These are phyloP conservation scores for Chloropsis hardwickii DNA, from an alignment of 2,113 vertebrate species.

Conservation along the genomic window DNA sequence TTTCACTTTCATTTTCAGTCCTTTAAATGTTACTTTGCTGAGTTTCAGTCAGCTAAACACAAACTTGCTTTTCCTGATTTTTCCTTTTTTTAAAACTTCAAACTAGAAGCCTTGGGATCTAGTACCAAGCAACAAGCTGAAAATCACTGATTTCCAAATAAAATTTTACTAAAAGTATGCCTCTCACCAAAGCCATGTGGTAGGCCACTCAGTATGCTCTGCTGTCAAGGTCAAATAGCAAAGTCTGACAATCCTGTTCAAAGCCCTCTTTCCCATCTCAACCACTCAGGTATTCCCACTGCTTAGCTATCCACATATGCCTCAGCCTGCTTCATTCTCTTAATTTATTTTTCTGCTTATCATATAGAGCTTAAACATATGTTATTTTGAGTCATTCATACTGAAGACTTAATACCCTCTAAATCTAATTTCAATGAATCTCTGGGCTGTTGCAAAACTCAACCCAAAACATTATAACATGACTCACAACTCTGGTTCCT, in stretches of 20 bases:
- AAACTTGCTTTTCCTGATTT: not conserved
- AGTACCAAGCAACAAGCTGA: not conserved
- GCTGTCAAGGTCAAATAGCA: not conserved
- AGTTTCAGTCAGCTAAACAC: not conserved
- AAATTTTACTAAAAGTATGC: not conserved
- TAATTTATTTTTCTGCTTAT: not conserved
- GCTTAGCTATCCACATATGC: not conserved
- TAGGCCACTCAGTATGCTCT: not conserved
- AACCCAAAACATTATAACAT: not conserved
- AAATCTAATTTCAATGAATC: not conserved
- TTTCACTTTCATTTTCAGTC: not conserved
- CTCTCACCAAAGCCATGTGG: not conserved
- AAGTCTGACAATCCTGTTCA: not conserved
- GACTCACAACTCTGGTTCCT: rapidly evolving
- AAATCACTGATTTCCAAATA: not conserved
- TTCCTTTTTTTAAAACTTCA: not conserved
- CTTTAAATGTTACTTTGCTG: not conserved
- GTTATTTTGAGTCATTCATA: not conserved
- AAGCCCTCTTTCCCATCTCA: not conserved
- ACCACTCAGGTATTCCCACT: not conserved
- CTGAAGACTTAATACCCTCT: not conserved
- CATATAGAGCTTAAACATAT: not conserved
- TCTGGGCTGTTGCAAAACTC: not conserved
- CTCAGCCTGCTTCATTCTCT: not conserved
- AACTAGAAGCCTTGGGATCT: not conserved